A percentile compares a stretch with the other conserved stretches of the same genome.
phyloP scores from a whole-genome alignment of 2,113 vertebrate species.

The Quiscalus mexicanus region DNA sequence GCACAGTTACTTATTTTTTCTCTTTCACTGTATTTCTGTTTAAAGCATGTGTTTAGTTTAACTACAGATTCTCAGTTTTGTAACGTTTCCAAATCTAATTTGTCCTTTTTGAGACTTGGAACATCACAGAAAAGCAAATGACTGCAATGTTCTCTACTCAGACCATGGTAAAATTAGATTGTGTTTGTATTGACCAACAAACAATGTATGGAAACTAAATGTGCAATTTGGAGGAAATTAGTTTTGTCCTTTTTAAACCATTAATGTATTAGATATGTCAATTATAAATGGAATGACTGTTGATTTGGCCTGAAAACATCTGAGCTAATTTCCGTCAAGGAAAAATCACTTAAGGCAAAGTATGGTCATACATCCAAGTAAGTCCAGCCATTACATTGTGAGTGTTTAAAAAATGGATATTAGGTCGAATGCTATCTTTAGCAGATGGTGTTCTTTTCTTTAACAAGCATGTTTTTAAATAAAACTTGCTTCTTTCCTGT shows the following conservation, averaged over 20 bases:
- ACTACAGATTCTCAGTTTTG: background rate
- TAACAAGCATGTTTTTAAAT: constrained; percentile 66
- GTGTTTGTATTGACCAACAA: constrained; percentile 63
- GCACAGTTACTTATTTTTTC: background rate
- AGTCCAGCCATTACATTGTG: constrained; percentile 32
- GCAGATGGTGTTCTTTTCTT: constrained; percentile 65
- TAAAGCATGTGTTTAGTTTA: background rate
- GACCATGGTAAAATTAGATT: constrained; percentile 13
- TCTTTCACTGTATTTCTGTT: background rate
- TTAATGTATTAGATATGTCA: constrained; percentile 52
- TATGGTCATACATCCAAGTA: constrained; percentile 4
- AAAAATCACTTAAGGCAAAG: constrained; percentile 39
- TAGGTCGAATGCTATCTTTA: constrained; percentile 66
- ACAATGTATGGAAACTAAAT: constrained; percentile 46
- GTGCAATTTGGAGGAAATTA: constrained; percentile 40
- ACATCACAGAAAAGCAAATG: background rate
- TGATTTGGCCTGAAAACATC: constrained; percentile 36
- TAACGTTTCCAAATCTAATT: background rate
- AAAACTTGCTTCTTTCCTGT: constrained; percentile 63
- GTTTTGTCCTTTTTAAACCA: constrained; percentile 31
- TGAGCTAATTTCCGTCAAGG: constrained; percentile 57
- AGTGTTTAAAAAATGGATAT: constrained; percentile 62
- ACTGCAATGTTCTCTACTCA: background rate
- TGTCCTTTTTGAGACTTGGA: background rate
- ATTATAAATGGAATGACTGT: constrained; percentile 39